A percentile compares a stretch with the other conserved stretches of the same genome.
These are phyloP conservation scores for Echeneis naucrates DNA, from an alignment of 2,797 vertebrate genomes.

Conservation along the genomic window DNA sequence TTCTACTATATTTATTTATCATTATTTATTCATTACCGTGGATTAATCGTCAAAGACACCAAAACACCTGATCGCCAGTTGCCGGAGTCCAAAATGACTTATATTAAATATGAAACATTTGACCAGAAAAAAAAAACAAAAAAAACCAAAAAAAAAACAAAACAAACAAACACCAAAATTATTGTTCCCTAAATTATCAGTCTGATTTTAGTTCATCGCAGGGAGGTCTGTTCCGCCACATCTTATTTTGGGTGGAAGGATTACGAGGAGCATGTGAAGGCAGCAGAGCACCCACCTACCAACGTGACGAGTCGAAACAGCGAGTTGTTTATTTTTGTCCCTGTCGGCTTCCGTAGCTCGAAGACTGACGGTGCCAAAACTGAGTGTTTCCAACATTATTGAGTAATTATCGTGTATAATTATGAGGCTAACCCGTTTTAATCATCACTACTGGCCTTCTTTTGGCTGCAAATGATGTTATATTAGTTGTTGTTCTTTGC, in stretches of 20 bases:
- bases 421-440: too few relatives aligned
- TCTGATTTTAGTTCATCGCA: background rate
- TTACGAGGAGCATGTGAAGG: conserved; percentile 26
- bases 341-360: conserved; percentile 17
- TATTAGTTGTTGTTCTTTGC: background rate
- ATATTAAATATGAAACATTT: background rate
- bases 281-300: conserved; percentile 34
- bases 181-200: background rate
- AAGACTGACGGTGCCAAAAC: background rate
- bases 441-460: background rate
- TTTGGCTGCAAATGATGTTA: background rate
- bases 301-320: too few relatives aligned
- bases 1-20: too few relatives aligned
- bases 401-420: too few relatives aligned
- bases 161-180: too few relatives aligned
- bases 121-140: background rate
- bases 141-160: background rate
- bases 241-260: fast-evolving
- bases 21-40: too few relatives aligned
- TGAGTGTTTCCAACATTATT: too few relatives aligned
- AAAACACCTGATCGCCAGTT: background rate
- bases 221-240: too few relatives aligned
- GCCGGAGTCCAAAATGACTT: background rate
- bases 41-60: background rate
- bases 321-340: too few relatives aligned